Evolutionary conservation across 2,113 vertebrate genomes (phyloP).

Genomic region (Sphyrna mokarran): DNA sequence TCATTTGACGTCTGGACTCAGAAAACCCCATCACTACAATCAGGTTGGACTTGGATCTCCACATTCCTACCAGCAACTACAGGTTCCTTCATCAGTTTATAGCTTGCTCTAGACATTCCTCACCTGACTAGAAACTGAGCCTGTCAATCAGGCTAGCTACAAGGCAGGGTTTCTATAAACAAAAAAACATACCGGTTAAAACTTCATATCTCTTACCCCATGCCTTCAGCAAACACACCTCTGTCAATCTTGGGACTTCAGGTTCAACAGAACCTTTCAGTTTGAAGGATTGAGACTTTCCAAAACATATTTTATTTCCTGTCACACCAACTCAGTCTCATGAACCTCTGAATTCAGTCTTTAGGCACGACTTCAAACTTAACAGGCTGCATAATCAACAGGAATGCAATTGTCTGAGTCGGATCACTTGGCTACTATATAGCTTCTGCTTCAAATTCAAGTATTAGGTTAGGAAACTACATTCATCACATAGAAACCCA

Average conservation of each 20-base stretch:
- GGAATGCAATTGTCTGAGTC: not conserved
- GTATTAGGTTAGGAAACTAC: not conserved
- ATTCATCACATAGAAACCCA: conserved; percentile 13
- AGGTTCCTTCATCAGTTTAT: not conserved
- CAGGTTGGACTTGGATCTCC: not conserved
- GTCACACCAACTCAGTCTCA: not conserved
- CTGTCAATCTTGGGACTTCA: not conserved
- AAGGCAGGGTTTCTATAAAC: not conserved
- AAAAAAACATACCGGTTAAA: not conserved
- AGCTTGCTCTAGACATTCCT: not conserved
- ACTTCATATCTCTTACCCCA: not conserved
- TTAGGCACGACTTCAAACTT: not conserved
- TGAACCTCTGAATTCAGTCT: not conserved
- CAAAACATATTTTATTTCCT: not conserved
- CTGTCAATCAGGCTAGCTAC: not conserved
- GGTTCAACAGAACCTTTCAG: not conserved
- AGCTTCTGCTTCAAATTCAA: not conserved
- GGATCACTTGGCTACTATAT: not conserved
- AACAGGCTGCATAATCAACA: not conserved
- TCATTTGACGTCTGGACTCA: not conserved
- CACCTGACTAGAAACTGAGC: not conserved
- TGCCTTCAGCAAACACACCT: not conserved
- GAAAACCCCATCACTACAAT: not conserved
- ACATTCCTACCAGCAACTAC: not conserved
- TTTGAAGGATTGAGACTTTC: not conserved